Evolutionary conservation across 2,797 vertebrate species (phyloP), one percentile per base, ranked within the genome.

Genomic region (Chromobotia macracanthus): DNA sequence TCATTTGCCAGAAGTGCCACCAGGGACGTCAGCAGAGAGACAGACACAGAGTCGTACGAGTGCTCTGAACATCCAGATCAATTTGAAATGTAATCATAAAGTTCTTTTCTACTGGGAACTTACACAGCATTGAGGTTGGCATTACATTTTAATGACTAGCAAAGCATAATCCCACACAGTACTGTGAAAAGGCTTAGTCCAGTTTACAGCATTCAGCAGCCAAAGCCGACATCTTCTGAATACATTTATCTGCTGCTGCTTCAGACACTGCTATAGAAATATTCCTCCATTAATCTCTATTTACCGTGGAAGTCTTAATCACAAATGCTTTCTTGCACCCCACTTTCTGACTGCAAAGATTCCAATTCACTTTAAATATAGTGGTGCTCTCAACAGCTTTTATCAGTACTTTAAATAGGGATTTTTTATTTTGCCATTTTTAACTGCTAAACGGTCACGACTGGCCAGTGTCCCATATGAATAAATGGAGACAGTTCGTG

Each of bases 61-160:
- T 19, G 55, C 55, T 21, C 25, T 21, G 15, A 61, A 61, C 58
- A 31, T 61, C 74, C 84, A 83, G 79, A 84, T 84, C 81, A 56
- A 82, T 84, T 75, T 79, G 38, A 83, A 83, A 76, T 77, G 63
- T 76, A 82, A 81, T 83, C 75, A 82, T 77, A 75, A 79, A 81
- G 71, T 77, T 72, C 41, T 80, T 65, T 75, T 83, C 79, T 85
- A 72, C 63, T 72, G 77, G 75, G 81, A 84, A 79, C 81, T 78
- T 80, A 28, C 68, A 41, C 69, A 77, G 80, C 74, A 28, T 75
- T 71, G 70, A 72, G 53, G 63, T 65, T 69, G 73, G 72, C 61
- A 63, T 87, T 86, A 81, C 82, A 83, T 86, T 86, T 83, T 80
- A 87, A 87, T 85, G 84, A 87, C 82, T 80, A 64, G 51, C 69